Evolutionary conservation across 1,140 invertebrate genomes (phyloP), one percentile per base, ranked within the genome.

Genomic region (Eulimnadia texana): DNA sequence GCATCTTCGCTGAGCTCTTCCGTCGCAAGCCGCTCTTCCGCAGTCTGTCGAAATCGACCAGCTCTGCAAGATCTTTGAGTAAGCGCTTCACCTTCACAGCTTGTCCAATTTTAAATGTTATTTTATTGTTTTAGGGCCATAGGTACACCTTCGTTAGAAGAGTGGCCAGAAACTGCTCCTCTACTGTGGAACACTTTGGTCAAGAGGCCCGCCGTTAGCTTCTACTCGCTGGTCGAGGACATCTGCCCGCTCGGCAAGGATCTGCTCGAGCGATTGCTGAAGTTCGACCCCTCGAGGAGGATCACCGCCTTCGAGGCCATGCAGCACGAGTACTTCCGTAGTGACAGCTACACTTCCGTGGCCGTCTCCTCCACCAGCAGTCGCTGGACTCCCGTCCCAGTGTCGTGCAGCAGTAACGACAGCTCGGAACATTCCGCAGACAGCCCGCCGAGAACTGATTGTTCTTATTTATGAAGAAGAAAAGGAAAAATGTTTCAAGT

Each of bases 1-100:
- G 93, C 70, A 97, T 98, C 59, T 81, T 98, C 66, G 92, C 87
- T 1, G 94, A 98, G 76, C 76, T 98, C 62, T 85, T 84, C 69
- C 79, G 79, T 25, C 71, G 84, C 19, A 73, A 78, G 61, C 84
- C 91, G 0, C 68, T 96, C 6, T 90, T 95, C 71, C 80, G 82
- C 49, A 91, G 90, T 1, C 79, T 80, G 9, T 90, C 88, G 0
- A 96, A 70, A 83, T 81, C 28, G 86, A 93, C 70, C 91, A 95
- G 72, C 73, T 95, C 24, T 83, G 85, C 68, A 82, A 83, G 71
- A 94, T 95, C 72, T 91, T 95, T 68, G 82, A 84, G 92, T 96
- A 63, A 51, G 20, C n/a, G n/a, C n/a, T n/a, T n/a, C n/a, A n/a
- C n/a, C n/a, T n/a, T n/a, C n/a, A n/a, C n/a, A n/a, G n/a, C n/a